A percentile compares a stretch with the other conserved stretches of the same genome.
Conservation (phyloP, 2,888 invertebrate species). For the Agriopis aurantiaria region DNA sequence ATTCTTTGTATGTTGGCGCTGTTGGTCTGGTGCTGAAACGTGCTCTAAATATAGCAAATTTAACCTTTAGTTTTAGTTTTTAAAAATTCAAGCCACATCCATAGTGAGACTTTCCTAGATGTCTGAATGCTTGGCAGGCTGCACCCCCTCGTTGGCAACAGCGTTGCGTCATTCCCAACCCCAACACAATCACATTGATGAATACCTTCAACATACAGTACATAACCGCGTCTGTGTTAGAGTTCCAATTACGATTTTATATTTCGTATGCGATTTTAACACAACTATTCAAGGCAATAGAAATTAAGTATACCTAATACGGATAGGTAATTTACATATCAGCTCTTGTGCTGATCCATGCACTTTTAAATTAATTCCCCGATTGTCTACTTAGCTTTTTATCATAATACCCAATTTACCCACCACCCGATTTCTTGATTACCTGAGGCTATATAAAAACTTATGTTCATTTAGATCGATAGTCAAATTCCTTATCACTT, state of each 20-base stretch:
- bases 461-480: no score
- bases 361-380: background rate
- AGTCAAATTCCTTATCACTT: no score
- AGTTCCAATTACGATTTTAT: conserved; percentile 19
- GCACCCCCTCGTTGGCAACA: conserved; percentile 74
- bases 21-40: no score
- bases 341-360: background rate
- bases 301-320: background rate
- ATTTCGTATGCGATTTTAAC: background rate
- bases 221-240: conserved; percentile 32
- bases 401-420: no score
- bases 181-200: conserved; percentile 77
- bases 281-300: background rate
- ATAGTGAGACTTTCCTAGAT: conserved; percentile 44
- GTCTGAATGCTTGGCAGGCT: conserved; percentile 47
- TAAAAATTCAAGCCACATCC: conserved; percentile 56
- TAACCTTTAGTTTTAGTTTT: no score
- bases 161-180: conserved; percentile 62
- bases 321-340: background rate
- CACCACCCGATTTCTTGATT: no score
- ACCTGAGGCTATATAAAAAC: no score
- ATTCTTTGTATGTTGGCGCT: no score
- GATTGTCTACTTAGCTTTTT: no score
- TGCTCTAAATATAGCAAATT: no score
- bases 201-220: conserved; percentile 70